These are phyloP conservation scores for Philaenus spumarius DNA, from an alignment of 1,140 invertebrate genomes.

Conservation along the genomic window DNA sequence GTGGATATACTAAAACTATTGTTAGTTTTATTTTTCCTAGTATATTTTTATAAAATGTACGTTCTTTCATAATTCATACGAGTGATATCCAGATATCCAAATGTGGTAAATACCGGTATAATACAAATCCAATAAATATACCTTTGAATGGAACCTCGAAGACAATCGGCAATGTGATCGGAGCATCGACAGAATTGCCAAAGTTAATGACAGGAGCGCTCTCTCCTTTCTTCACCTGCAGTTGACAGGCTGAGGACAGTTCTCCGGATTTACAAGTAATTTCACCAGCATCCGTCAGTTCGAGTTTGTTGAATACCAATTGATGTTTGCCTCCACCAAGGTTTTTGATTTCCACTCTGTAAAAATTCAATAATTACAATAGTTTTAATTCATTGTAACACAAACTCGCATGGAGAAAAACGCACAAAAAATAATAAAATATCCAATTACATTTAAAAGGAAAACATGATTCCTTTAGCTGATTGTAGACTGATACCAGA, in stretches of 20 bases:
- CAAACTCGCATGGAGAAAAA: no score
- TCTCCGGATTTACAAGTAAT: constrained; percentile 78
- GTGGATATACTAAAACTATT: no score
- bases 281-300: constrained; percentile 77
- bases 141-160: constrained; percentile 89
- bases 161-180: constrained; percentile 66
- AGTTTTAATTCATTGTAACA: no score
- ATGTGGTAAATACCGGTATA: not conserved
- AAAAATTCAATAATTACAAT: constrained; percentile 22
- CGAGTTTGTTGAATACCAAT: constrained; percentile 74
- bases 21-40: not conserved
- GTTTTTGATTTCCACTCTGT: constrained; percentile 79
- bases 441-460: no score
- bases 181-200: constrained; percentile 72
- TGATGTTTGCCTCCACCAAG: constrained; percentile 87
- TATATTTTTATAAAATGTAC: no score
- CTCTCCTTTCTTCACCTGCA: constrained; percentile 78
- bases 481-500: no score
- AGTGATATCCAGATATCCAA: not conserved
- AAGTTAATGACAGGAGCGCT: constrained; percentile 73
- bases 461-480: no score
- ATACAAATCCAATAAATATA: no score
- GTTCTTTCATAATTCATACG: not conserved
- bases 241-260: constrained; percentile 68
- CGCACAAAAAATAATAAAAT: no score